Evolutionary conservation across 2,113 vertebrate genomes (phyloP), one percentile per base, ranked within the genome.

Genomic region (Lepus europaeus): DNA sequence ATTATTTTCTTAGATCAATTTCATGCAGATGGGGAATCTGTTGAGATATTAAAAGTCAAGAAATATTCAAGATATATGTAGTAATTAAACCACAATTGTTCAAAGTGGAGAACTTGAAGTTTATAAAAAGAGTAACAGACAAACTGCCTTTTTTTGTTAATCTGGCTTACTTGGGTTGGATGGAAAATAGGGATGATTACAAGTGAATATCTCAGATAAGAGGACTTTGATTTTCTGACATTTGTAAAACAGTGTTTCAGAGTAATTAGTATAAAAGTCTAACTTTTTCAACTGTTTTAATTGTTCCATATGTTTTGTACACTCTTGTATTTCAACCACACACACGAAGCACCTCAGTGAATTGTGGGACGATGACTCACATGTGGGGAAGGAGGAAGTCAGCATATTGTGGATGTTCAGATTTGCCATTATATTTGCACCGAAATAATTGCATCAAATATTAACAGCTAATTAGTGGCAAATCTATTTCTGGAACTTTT

Each of bases 1-100:
- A 84, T 84, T 92, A 89, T 91, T 94, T 87, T 19, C 27, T 95
- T 84, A 88, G 53, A 81, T 69, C 9, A 81, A 39, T 95, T 92
- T 68, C 29, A 25, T 64, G 45, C 6, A 80, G 68, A 56, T 83
- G 33, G 66, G 59, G 59, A 74, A 66, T 85, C 29, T 77, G 56
- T 93, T 89, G 89, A 84, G 76, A 88, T 64, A 36, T 81, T 90
- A 72, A 92, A 86, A 53, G 45, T 86, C 83, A 89, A 70, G 66
- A 76, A 61, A 87, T 86, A 16, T 17, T 89, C 22, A 93, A 91
- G 31, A 91, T 6, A 3, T 20, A 61, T 76, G 33, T 83, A 89
- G 83, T 93, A 31, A 86, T 59, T 29, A 95, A 92, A 59, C 3
- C 13, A 81, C 33, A 78, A 20, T 77, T 82, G 82, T 59, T 31